Evolutionary conservation across 2,888 invertebrate genomes (phyloP).

Genomic region (Aspidiotus destructor): DNA sequence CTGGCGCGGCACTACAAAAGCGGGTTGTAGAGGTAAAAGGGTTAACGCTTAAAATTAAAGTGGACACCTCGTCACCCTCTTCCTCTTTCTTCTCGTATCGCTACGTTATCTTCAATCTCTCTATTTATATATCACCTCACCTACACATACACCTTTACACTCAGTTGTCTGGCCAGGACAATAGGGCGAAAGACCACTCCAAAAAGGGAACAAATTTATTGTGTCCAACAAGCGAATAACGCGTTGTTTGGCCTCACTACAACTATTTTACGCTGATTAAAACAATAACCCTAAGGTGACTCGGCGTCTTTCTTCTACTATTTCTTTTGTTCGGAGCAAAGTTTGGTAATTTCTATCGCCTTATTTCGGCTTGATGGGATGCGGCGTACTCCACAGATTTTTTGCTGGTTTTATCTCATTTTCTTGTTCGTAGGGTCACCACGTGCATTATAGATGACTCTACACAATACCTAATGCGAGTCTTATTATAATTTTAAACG

Average conservation of each 20-base stretch:
- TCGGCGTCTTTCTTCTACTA: not conserved
- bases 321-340: no score
- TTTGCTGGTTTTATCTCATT: no score
- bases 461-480: no score
- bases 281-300: conserved; percentile 22
- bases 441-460: no score
- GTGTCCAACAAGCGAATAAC: conserved; percentile 33
- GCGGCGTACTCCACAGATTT: no score
- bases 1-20: conserved; percentile 5
- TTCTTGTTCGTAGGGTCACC: no score
- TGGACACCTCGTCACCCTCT: conserved; percentile 23
- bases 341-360: no score
- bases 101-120: not conserved
- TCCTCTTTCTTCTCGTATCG: not conserved
- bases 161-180: not conserved
- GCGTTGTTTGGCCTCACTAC: conserved; percentile 28
- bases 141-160: not conserved
- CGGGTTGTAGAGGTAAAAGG: conserved; percentile 20
- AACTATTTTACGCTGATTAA: conserved; percentile 33
- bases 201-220: conserved; percentile 31
- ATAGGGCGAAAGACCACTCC: not conserved
- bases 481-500: no score
- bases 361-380: no score
- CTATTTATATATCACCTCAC: conserved; percentile 5
- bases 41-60: conserved; percentile 24